Base-by-base conservation (phyloP, 2,888 invertebrate genomes). In the Alcis repandata region DNA sequence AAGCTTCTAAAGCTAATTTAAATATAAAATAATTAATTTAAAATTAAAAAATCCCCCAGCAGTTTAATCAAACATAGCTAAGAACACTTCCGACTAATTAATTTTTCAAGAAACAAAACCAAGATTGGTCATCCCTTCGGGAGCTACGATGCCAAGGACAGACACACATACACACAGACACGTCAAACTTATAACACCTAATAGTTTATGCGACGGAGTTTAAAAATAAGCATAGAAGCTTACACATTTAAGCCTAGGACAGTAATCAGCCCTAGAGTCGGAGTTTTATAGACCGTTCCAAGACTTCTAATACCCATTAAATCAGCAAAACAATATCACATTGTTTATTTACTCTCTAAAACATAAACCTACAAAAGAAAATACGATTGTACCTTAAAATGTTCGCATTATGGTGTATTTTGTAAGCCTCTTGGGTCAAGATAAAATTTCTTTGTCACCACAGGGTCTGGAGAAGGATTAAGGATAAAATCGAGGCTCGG, bases 371-470 rank as follows among this genome's bases (percentile, higher is more conserved):
- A 63, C 52, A 59, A 63, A 63, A 48, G 41, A 53, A 59, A 63
- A 59, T 58, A 43, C 43, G 58, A 53, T 63, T 45, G 22, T 51
- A 51, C 36, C 40, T 53, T n/a, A 59, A 64, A 59, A 43, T 22
- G 38, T 59, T 15, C 33, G 46, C 49, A 64, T 59, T 60, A 57
- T 51, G 56, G 22, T 52, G 22, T 51, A 60, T 43, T 65, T 65
- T 45, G 60, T 59, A 64, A 64, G 63, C 63, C 59, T 64, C 53
- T 43, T 22, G 59, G 65, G 65, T 57, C 60, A 60, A 65, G 65
- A 60, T 65, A 65, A 59, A 53, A 64, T 59, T 64, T 64, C 59
- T 65, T 63, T 65, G 60, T 60, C 65, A 36, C 60, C 59, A 38
- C 38, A 60, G 51, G 65, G 60, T 60, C 65, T 46, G 19, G 20